These are phyloP conservation scores for Lapara coniferarum DNA, from an alignment of 2,888 invertebrate genomes.

Conservation along the genomic window DNA sequence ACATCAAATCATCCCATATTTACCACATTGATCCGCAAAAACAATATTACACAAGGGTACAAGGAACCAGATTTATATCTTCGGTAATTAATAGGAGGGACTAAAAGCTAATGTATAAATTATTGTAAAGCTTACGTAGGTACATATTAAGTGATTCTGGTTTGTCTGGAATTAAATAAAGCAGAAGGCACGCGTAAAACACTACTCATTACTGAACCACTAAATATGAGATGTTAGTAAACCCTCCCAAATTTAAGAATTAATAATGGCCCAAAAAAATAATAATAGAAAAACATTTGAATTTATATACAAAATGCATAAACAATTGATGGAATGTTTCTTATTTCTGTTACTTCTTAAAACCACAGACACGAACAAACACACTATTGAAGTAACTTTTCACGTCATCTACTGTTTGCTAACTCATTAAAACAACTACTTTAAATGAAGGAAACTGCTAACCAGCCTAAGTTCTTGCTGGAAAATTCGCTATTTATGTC, in stretches of 20 bases:
- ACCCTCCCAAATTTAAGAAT: background rate
- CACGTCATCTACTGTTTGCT: constrained; percentile 47
- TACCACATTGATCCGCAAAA: background rate
- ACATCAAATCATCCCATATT: too few relatives aligned
- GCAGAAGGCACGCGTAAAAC: constrained; percentile 7
- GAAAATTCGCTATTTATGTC: constrained; percentile 42
- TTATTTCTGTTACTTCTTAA: too few relatives aligned
- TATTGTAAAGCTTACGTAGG: background rate
- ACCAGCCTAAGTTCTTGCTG: constrained; percentile 39
- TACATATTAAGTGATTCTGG: background rate
- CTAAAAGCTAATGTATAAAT: constrained; percentile 15
- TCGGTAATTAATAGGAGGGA: constrained; percentile 10
- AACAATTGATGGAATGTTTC: too few relatives aligned
- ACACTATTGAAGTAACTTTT: constrained; percentile 39
- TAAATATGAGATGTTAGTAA: constrained; percentile 1
- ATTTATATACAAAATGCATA: too few relatives aligned
- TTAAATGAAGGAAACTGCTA: constrained; percentile 55
- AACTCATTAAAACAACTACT: constrained; percentile 54
- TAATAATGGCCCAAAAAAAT: too few relatives aligned
- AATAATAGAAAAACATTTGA: too few relatives aligned
- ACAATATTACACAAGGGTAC: background rate
- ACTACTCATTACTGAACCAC: constrained; percentile 7
- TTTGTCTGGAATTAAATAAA: constrained; percentile 6
- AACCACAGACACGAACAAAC: background rate
- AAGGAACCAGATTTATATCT: background rate